Base-by-base conservation (phyloP, 2,888 invertebrate species). In the Unio delphinus region DNA sequence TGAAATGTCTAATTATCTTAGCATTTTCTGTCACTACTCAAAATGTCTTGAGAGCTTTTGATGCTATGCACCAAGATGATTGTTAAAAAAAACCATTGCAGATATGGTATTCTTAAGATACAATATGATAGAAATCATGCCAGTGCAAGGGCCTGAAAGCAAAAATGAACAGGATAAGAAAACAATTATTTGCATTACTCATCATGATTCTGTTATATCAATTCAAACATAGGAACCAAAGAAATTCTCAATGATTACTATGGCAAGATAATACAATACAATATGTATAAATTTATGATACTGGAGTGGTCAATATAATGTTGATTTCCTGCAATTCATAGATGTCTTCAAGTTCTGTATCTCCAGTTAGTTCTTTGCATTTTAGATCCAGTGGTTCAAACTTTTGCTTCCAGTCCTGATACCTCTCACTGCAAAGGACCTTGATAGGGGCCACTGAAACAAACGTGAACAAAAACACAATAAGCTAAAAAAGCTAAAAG, bases 361-460 rank as follows among this genome's bases (percentile, higher is more conserved):
- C 95, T 0, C 95, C 95, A 0, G 95, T 95, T 1, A 94, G 92
- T 86, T 94, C 94, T 64, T 93, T 92, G 80, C 94, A 94, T 30
- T 91, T 89, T 3, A 95, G 81, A 0, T 94, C 94, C 11, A 93
- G 85, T 0, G 84, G 75, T 55, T 92, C 91, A 87, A 95, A 94
- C 89, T 94, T 95, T 8, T 90, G 88, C 78, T 92, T 92, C 95
- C 95, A 95, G 88, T 95, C 95, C 2, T 91, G 88, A 67, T 92
- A 91, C 72, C 94, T 91, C 89, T 95, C 95, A 58, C 93, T 92
- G 81, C 95, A 95, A 30, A 95, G 86, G 0, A 95, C 94, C 90
- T 95, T 95, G 67, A 95, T 93, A 0, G 95, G 95, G 1, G 95
- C 95, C 92, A 95, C 95, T 95, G 79, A 56, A 72, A 75, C 26